Conservation (phyloP, 2,888 invertebrate species). For the Morinoia aosen region DNA sequence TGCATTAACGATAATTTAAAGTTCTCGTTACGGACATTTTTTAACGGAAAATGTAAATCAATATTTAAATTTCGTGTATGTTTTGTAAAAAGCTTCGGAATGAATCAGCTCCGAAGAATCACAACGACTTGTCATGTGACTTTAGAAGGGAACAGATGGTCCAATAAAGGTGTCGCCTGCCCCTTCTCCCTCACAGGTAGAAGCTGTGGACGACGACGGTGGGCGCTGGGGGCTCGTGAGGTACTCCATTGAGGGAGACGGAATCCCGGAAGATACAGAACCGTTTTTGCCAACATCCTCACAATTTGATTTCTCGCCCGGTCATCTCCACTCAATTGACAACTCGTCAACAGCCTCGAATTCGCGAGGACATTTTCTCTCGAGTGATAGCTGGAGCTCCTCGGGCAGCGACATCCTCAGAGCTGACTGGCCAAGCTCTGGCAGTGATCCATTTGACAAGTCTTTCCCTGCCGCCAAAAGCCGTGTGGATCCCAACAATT, state of each 20-base stretch:
- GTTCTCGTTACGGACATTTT: neutral
- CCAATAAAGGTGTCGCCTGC: neutral
- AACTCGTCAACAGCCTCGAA: neutral
- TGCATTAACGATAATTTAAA: neutral
- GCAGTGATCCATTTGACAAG: neutral
- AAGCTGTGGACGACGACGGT: conserved; percentile 56
- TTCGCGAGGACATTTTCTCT: neutral
- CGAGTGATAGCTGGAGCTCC: neutral
- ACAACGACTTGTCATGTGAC: neutral
- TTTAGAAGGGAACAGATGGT: neutral
- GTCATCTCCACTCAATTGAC: neutral
- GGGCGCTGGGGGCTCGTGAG: conserved; percentile 54
- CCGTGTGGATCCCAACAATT: conserved; percentile 28
- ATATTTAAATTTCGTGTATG: neutral
- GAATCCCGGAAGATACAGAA: conserved; percentile 36
- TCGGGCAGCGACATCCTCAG: neutral
- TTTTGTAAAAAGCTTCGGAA: neutral
- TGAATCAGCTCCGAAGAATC: neutral
- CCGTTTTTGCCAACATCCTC: neutral
- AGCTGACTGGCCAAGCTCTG: neutral
- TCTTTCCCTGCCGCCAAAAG: neutral
- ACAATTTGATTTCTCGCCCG: neutral
- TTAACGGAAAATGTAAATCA: neutral
- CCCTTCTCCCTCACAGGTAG: conserved; percentile 47
- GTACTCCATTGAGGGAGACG: conserved; percentile 58